Base-by-base conservation (phyloP, 92 coral and sea anemone genomes). In the Paramuricea clavata region DNA sequence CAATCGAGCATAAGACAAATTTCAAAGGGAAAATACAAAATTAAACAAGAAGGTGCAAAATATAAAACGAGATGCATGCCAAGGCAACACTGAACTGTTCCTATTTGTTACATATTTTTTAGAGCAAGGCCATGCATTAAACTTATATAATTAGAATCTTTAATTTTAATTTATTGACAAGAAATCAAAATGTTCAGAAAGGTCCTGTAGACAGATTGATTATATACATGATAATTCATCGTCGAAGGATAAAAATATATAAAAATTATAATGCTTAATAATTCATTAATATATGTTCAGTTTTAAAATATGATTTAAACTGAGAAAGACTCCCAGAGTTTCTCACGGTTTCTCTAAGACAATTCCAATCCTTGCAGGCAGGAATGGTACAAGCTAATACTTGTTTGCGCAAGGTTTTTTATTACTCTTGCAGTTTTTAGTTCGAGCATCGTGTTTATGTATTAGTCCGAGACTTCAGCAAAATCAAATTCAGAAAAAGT, bases 321-420 rank as follows among this genome's bases (percentile, higher is more conserved):
- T 4, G 44, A 10, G 44, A 39, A 39, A 39, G 44, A 39, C 44
- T 39, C 44, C 10, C 44, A 39, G 44, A 39, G 44, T 39, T 39
- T 10, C 44, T 39, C 44, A 39, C 44, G 44, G 65, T 57, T 57
- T 57, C 31, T 2, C 65, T 57, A 57, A 57, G 65, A 57, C 65
- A 1, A 57, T 57, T 57, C 65, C 65, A 57, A n/a, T 57, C 65
- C 65, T 57, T 57, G 16, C 65, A 57, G 65, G 65, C 31, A n/a
- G n/a, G n/a, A n/a, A 57, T 57, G 65, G 65, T 57, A 57, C 31
- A n/a, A n/a, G 65, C 65, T 57, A 57, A 16, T 57, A 2, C 17
- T 57, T 57, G 65, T 57, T 57, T 57, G 65, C 65, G 26, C 65
- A 12, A 57, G 65, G n/a, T 57, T 57, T 57, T 26, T 57, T 57